Evolutionary conservation across 2,888 invertebrate genomes (phyloP), one percentile per base, ranked within the genome.

Genomic region (Tipula vernalis): DNA sequence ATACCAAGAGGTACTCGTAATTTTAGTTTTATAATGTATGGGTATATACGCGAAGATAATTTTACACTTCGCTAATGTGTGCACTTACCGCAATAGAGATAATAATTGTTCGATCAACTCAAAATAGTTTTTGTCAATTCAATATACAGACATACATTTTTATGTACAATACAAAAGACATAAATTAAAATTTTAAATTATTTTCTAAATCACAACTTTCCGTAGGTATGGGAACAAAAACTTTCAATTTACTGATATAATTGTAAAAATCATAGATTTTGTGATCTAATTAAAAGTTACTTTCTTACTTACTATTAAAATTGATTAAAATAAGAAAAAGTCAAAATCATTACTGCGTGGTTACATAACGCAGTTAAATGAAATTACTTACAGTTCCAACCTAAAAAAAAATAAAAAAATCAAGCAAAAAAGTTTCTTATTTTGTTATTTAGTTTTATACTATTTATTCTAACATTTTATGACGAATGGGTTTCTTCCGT

Each of bases 311-410:
- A 71, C 71, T 8, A 5, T 57, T 28, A 71, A 28, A 71, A 71
- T 71, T 71, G 71, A 71, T 71, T 71, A 71, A 71, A 71, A 71
- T 71, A 71, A 71, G 71, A 71, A 71, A 71, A 71, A 71, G 71
- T 71, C 71, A 71, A 71, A 28, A 71, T 71, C 71, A 10, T 71
- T 71, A 10, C 28, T 71, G n/a, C n/a, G n/a, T n/a, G n/a, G n/a
- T n/a, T 71, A 71, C 28, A 12, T 28, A 71, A 71, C 28, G 28
- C 28, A 28, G 28, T 10, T 2, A 71, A 71, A 71, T 71, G 71
- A 71, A 71, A 71, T 71, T 71, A 71, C 71, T 71, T 28, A 18
- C 71, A 71, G 71, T 71, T 71, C 71, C 71, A 71, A 28, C 71
- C 71, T 71, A 71, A 71, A 28, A 0, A 57, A 28, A 71, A 28